Base-by-base conservation (phyloP, 2,888 invertebrate species). In the Taenaris catops region DNA sequence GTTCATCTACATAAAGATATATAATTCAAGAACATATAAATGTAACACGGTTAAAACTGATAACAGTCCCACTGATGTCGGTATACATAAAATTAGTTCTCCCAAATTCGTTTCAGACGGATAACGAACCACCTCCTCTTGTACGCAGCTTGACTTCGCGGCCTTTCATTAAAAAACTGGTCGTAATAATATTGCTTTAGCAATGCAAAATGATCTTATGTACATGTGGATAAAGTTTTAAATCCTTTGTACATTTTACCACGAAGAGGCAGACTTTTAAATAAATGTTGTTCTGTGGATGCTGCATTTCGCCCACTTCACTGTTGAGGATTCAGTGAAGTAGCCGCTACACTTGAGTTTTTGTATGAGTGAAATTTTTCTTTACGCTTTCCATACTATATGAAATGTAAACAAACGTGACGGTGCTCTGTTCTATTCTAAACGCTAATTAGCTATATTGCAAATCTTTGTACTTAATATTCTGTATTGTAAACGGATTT, bases 71-170 rank as follows among this genome's bases (percentile, higher is more conserved):
- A 14, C 14, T 14, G 14, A 14, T 14, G 14, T n/a, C n/a, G n/a
- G 2, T 17, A 6, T 9, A 23, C 23, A 31, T 23, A 31, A 31
- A n/a, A 31, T 31, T 23, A 31, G 14, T 9, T 10, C 9, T 10
- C 44, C 36, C 41, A 38, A 46, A 46, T 42, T 45, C 46, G 41
- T 44, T 44, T 46, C 38, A 48, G 40, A 41, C 38, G 50, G 43
- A 46, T 53, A 53, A 51, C 51, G 51, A 51, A 51, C 49, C 48
- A 40, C 24, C 40, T 48, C 53, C 39, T 48, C 53, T 53, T 45
- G 27, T 42, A 46, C 46, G 47, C 46, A 48, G 48, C 40, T 38
- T 33, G 43, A 36, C 40, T 34, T 40, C 39, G 12, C 33, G 23
- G 36, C 34, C 36, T 41, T 38, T 44, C 48, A 53, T 46, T 37